These are phyloP conservation scores for Amiota mariae DNA, from an alignment of 2,888 invertebrate species.

Conservation along the genomic window DNA sequence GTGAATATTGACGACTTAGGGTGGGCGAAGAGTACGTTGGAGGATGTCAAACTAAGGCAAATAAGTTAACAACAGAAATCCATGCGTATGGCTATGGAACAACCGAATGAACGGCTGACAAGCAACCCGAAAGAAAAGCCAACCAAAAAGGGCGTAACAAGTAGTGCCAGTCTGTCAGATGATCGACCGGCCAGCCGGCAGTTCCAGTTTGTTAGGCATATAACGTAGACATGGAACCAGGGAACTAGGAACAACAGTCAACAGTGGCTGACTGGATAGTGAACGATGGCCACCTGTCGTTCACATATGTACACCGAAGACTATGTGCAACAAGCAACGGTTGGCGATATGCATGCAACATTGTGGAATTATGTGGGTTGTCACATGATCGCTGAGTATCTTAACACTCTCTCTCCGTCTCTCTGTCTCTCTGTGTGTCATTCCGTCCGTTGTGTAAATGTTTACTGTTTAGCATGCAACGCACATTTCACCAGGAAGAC, in stretches of 20 bases:
- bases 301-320: constrained; percentile 32
- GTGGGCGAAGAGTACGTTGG: neutral
- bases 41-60: too few species aligned
- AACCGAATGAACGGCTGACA: neutral
- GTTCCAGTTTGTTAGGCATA: constrained; percentile 8
- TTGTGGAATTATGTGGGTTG: constrained; percentile 45
- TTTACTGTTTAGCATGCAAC: constrained; percentile 66
- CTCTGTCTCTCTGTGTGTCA: too few species aligned
- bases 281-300: constrained; percentile 44
- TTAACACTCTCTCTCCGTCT: neutral
- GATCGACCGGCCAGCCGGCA: neutral
- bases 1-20: neutral
- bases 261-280: constrained; percentile 31
- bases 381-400: neutral
- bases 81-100: too few species aligned
- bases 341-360: constrained; percentile 22
- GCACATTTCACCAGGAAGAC: constrained; percentile 43
- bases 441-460: constrained; percentile 19
- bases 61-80: too few species aligned
- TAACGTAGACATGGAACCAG: neutral
- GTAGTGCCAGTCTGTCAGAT: neutral
- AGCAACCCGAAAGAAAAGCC: neutral
- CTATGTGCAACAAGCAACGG: constrained; percentile 54
- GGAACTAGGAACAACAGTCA: neutral
- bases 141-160: constrained; percentile 28